Evolutionary conservation across 2,113 vertebrate genomes (phyloP).

Genomic region (Sinocyclocheilus anophthalmus): DNA sequence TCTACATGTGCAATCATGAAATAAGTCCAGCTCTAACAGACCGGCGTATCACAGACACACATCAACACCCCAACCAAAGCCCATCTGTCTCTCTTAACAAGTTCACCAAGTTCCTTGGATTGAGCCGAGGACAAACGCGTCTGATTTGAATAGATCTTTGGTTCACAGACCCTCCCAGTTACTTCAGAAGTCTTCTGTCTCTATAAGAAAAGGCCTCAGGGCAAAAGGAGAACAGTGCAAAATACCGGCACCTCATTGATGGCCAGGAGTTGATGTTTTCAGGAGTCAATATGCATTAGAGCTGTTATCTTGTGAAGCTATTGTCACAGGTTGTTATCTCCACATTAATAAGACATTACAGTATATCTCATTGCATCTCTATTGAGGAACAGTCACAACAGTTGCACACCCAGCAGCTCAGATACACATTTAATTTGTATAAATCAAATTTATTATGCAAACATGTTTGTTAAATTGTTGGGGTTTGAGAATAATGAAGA

Average conservation of each 20-base stretch:
- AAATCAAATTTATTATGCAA: neutral
- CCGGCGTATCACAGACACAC: neutral
- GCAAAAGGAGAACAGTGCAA: neutral
- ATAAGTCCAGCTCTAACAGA: slow-evolving; percentile 1
- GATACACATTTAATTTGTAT: neutral
- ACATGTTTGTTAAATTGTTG: neutral
- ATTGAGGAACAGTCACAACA: neutral
- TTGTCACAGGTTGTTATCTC: slow-evolving; percentile 9
- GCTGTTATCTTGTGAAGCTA: neutral
- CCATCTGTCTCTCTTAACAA: slow-evolving; percentile 33
- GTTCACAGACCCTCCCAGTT: slow-evolving; percentile 1
- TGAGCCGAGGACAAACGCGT: neutral
- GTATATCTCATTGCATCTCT: neutral
- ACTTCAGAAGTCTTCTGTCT: neutral
- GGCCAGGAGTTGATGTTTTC: too few species aligned
- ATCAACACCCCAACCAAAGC: neutral
- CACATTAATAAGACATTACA: slow-evolving; percentile 10
- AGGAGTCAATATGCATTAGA: neutral
- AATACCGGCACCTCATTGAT: neutral
- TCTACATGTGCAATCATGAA: slow-evolving; percentile 3
- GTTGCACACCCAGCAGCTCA: neutral
- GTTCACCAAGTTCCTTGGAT: slow-evolving; percentile 1
- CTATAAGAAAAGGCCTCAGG: neutral
- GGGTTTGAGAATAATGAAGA: neutral
- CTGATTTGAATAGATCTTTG: slow-evolving; percentile 26